These are phyloP conservation scores for Andrena hattorfiana DNA, from an alignment of 2,888 invertebrate species.

Conservation along the genomic window DNA sequence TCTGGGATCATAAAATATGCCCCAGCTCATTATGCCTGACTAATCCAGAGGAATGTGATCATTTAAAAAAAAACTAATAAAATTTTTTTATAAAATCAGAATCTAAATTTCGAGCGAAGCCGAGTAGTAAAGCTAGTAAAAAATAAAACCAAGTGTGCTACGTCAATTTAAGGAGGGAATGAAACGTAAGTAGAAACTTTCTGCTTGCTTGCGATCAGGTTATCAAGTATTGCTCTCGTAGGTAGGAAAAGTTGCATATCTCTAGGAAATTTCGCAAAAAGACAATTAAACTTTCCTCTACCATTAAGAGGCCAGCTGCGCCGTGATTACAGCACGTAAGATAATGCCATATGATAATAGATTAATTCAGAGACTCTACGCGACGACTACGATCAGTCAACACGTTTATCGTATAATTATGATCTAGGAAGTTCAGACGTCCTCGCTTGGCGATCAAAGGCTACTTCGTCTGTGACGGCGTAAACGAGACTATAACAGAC, in stretches of 20 bases:
- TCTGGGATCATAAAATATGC: too few species aligned
- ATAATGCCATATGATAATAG: conserved; percentile 46
- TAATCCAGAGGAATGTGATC: too few species aligned
- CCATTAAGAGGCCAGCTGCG: neutral
- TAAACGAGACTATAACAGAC: conserved; percentile 6
- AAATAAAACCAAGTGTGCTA: neutral
- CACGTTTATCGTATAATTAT: conserved; percentile 58
- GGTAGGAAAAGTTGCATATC: neutral
- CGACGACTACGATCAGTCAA: conserved; percentile 38
- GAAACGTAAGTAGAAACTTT: neutral
- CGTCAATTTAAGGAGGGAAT: neutral
- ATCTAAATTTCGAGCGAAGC: too few species aligned
- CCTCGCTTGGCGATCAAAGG: conserved; percentile 15
- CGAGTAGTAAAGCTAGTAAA: too few species aligned
- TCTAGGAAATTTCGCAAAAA: neutral
- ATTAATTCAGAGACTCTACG: conserved; percentile 44
- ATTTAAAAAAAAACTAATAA: too few species aligned
- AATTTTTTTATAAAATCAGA: too few species aligned
- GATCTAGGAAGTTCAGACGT: conserved; percentile 42
- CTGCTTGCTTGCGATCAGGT: neutral
- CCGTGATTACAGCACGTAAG: conserved; percentile 31
- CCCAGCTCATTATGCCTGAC: too few species aligned
- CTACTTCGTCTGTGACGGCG: neutral
- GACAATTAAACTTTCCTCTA: conserved; percentile 15
- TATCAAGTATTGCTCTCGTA: conserved; percentile 6